Conservation (phyloP, 2,888 invertebrate species). For the Stomorhina lunata region DNA sequence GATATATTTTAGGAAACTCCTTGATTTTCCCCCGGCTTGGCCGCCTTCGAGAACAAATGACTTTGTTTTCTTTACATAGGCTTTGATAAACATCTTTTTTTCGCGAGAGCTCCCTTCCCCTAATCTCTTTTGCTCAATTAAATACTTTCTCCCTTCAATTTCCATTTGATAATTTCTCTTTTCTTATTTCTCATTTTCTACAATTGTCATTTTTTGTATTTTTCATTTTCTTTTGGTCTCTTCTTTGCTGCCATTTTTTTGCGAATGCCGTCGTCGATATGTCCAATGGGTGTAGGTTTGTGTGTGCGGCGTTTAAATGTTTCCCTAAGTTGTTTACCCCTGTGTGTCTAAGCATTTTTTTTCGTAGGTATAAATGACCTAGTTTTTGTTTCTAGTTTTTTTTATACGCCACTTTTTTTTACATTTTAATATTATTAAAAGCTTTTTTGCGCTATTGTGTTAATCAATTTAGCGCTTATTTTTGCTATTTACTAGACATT, state of each 20-base stretch:
- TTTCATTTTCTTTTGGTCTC: neutral
- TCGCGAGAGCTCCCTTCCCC: neutral
- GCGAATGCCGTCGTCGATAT: neutral
- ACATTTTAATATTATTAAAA: constrained; percentile 59
- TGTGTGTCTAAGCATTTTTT: constrained; percentile 49
- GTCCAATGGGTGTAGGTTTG: neutral
- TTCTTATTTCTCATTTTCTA: neutral
- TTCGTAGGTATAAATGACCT: constrained; percentile 46
- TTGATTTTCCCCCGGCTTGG: no score
- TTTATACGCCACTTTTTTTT: constrained; percentile 34
- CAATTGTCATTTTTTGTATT: neutral
- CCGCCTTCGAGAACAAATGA: neutral
- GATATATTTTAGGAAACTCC: no score
- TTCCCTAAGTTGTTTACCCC: constrained; percentile 55
- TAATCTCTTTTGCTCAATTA: neutral
- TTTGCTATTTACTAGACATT: neutral
- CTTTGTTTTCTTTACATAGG: neutral
- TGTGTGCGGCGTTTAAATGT: constrained; percentile 1
- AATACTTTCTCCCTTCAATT: neutral
- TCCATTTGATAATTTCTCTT: neutral
- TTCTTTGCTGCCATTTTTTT: neutral
- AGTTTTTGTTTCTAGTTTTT: constrained; percentile 40
- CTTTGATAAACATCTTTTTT: neutral
- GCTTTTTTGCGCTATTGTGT: constrained; percentile 30
- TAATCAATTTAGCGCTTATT: constrained; percentile 59